Conservation (phyloP, 2,113 vertebrate genomes). For the Otocyon megalotis region DNA sequence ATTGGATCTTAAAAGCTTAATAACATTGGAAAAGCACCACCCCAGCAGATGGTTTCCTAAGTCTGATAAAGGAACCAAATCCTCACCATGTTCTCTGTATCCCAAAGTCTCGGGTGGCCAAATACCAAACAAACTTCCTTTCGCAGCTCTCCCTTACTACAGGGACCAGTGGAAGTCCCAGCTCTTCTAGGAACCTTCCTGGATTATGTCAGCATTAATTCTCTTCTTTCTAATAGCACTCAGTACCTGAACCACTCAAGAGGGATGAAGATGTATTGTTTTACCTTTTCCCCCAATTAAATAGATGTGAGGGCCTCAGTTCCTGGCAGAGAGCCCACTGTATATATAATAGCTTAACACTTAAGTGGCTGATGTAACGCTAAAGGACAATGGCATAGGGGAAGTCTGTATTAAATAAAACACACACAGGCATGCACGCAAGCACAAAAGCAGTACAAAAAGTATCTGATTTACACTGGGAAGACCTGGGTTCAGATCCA, state of each 20-base stretch:
- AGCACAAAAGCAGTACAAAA: background rate
- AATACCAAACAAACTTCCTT: background rate
- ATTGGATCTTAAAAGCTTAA: slow-evolving; percentile 51
- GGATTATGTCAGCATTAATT: background rate
- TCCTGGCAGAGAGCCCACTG: slow-evolving; percentile 27
- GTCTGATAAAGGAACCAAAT: slow-evolving; percentile 23
- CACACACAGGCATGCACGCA: background rate
- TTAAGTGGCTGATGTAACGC: slow-evolving; percentile 22
- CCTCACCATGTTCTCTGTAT: background rate
- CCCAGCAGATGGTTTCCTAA: background rate
- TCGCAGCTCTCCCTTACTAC: background rate
- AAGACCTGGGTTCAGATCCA: slow-evolving; percentile 14
- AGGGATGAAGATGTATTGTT: slow-evolving; percentile 1
- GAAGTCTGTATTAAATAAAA: slow-evolving; percentile 32
- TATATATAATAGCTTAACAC: slow-evolving; percentile 28
- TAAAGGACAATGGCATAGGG: background rate
- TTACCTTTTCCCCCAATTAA: background rate
- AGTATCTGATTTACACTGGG: slow-evolving; percentile 11
- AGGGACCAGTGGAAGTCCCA: background rate
- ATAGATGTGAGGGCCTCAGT: background rate
- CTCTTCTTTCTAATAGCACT: slow-evolving; percentile 18
- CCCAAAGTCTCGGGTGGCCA: background rate
- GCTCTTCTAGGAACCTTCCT: slow-evolving; percentile 46
- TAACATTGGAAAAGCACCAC: background rate
- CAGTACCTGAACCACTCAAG: background rate